Conservation (phyloP, 2,113 vertebrate species). For the Panurus biarmicus region DNA sequence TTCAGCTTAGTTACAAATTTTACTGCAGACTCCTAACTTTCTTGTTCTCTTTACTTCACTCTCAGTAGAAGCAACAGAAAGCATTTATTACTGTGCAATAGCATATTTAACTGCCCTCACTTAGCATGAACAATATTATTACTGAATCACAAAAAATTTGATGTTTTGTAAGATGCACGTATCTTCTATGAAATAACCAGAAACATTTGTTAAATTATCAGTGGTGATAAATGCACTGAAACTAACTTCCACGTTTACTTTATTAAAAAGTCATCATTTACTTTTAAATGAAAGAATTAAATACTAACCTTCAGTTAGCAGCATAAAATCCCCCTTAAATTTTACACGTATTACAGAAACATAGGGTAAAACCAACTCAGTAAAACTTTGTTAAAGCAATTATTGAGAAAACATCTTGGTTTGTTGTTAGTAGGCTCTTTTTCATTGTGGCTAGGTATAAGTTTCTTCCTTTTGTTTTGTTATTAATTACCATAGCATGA, state of each 20-base stretch:
- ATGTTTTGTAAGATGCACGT: background rate
- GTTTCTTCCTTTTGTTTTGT: background rate
- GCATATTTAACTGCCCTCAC: background rate
- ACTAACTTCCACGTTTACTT: background rate
- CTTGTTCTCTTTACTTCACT: background rate
- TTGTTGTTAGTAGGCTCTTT: background rate
- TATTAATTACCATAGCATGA: background rate
- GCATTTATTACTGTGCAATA: background rate
- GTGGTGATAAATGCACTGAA: background rate
- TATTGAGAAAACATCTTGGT: background rate
- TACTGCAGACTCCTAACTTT: background rate
- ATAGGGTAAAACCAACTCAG: background rate
- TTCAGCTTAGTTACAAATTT: background rate
- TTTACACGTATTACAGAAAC: background rate
- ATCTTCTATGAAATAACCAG: background rate
- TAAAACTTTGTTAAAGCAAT: background rate
- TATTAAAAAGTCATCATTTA: background rate
- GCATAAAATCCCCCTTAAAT: background rate
- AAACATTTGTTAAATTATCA: background rate
- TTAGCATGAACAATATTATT: background rate
- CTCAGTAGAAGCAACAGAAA: background rate
- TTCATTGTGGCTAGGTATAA: background rate
- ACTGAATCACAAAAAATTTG: background rate
- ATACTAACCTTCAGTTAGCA: background rate
- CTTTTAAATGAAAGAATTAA: background rate